Evolutionary conservation across 1,140 invertebrate genomes (phyloP), one percentile per base, ranked within the genome.

Genomic region (Drosophila subobscura): DNA sequence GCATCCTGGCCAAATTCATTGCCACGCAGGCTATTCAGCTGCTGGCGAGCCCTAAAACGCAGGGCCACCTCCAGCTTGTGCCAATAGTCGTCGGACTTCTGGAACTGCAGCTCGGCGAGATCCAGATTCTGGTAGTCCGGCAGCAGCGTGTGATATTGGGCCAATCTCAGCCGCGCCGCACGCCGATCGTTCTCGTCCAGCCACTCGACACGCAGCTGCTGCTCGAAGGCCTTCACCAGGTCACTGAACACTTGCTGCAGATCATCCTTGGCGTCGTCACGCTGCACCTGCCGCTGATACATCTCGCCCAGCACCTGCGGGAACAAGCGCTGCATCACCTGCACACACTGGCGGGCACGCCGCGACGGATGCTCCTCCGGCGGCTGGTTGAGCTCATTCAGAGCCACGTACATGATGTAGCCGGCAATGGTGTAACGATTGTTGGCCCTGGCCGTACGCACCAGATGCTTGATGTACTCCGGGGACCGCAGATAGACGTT

Each of bases 351-450:
- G 0, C 58, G 63, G 5, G 60, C 65, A 1, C 85, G 73, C 5
- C 23, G 66, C 25, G 67, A 42, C 0, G 60, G 53, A 16, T 64
- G 60, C 5, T 74, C 79, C 51, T 77, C 71, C 5, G 61, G 54
- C 1, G 79, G 83, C 22, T 85, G 72, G 27, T 89, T 81, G 0
- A 91, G 60, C 25, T 74, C 75, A 2, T 61, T n/a, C n/a, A 91
- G 33, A 0, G 86, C 90, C 2, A 79, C 40, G 59, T 91, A 91
- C 16, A 91, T 57, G 22, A 91, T 90, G 37, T 91, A 91, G 4
- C 88, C 65, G 3, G 73, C 51, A 2, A 91, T 57, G 0, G 86
- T 83, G 1, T 72, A 55, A 0, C 59, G 72, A 16, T 70, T 74
- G 44, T 66, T 79, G 3, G 3, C 42, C 42, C 61, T 80, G 0